Base-by-base conservation (phyloP, 2,888 invertebrate genomes). In the Xylota sylvarum region DNA sequence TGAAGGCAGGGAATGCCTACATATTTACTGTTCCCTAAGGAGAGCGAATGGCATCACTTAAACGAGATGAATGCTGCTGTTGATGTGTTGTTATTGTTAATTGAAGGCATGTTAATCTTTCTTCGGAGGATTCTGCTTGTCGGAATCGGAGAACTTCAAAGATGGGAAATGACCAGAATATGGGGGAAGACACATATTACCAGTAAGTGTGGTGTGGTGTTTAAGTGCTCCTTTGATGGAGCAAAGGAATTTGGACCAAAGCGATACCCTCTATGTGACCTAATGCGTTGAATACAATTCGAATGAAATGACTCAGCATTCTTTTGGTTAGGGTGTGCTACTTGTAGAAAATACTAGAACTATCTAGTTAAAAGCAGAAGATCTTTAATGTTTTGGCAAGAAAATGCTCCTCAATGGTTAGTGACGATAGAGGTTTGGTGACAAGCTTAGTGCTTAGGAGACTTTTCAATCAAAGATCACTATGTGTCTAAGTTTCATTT, bases 111-210 rank as follows among this genome's bases (percentile, higher is more conserved):
- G 50, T 67, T 67, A 27, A 37, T 67, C 65, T 48, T 50, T 27
- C 35, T 37, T 17, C 65, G 4, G 56, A 50, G 50, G 60, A 52
- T 50, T 46, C 10, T 35, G 58, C 9, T 69, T 56, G 48, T 65
- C 32, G 43, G 37, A 80, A 81, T 80, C 81, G 81, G 81, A 0
- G 19, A 52, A 74, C 52, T 60, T 80, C 65, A 80, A 80, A 80
- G 73, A 80, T 64, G 64, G 35, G 70, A 79, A 79, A 30, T 19
- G 27, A 27, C 19, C 12, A 14, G 19, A n/a, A 19, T 12, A 23
- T 12, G 19, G 23, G 7, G 27, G 40, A 40, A 23, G 27, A 40
- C 37, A 40, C 52, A 43, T 55, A 43, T 55, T 40, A 12, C 40
- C 40, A 40, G 17, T 55, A 40, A 30, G 50, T 46, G 64, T n/a